Evolutionary conservation across 2,888 invertebrate species (phyloP).

Genomic region (Dermolepida albohirtum): DNA sequence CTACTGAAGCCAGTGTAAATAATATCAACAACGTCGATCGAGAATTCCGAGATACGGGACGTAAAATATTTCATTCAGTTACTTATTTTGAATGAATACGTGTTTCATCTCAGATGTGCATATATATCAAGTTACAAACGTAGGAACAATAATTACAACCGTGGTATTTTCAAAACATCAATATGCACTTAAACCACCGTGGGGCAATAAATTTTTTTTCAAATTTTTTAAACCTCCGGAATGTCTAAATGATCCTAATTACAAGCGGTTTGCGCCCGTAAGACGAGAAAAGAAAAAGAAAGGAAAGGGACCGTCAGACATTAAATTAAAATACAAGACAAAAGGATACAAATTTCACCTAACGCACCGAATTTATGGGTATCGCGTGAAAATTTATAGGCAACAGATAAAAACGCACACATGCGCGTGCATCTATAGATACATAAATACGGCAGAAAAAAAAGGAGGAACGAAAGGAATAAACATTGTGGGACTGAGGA

Average conservation of each 20-base stretch:
- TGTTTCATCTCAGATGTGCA: slow-evolving; percentile 6
- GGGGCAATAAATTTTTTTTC: slow-evolving; percentile 23
- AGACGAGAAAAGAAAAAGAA: slow-evolving; percentile 5
- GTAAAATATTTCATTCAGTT: too few species aligned
- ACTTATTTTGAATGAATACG: slow-evolving; percentile 20
- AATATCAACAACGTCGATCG: too few species aligned
- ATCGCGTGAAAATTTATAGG: slow-evolving; percentile 34
- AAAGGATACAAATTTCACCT: slow-evolving; percentile 38
- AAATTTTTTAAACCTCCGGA: slow-evolving; percentile 25
- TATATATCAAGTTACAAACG: slow-evolving; percentile 25
- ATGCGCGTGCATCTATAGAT: neutral
- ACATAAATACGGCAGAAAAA: neutral
- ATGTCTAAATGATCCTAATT: slow-evolving; percentile 31
- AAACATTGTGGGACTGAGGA: neutral
- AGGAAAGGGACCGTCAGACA: slow-evolving; percentile 14
- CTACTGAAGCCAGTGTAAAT: too few species aligned
- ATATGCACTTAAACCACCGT: slow-evolving; percentile 24
- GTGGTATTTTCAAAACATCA: slow-evolving; percentile 32
- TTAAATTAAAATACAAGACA: slow-evolving; percentile 35
- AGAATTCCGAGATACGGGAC: too few species aligned
- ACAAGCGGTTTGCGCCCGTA: slow-evolving; percentile 25
- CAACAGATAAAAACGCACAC: slow-evolving; percentile 30
- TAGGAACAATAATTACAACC: slow-evolving; percentile 27
- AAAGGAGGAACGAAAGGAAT: slow-evolving; percentile 7
- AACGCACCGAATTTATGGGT: slow-evolving; percentile 31